phyloP scores from a whole-genome alignment of 2,888 invertebrate species.

The Ectropis crepuscularia region DNA sequence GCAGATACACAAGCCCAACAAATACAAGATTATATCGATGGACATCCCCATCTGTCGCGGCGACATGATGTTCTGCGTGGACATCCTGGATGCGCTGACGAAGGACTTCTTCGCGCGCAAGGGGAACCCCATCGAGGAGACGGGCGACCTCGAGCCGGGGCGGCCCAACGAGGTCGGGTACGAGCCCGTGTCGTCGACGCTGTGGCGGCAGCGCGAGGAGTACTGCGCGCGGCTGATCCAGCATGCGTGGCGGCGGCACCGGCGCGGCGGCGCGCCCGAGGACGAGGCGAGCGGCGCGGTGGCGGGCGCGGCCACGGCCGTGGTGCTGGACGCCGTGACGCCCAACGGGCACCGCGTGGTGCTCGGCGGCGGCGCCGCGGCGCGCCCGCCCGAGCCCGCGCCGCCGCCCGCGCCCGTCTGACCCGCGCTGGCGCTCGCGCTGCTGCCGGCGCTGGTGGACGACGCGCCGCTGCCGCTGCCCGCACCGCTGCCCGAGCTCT shows the following conservation, averaged over 20 bases:
- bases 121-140: conserved; percentile 97
- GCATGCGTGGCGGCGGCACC: conserved; percentile 96
- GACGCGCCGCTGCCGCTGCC: conserved; percentile 80
- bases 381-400: conserved; percentile 94
- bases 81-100: conserved; percentile 98
- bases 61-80: conserved; percentile 98
- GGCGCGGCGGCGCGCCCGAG: conserved; percentile 77
- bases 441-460: conserved; percentile 81
- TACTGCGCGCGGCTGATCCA: conserved; percentile 98
- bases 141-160: conserved; percentile 94
- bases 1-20: conserved; percentile 99
- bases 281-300: conserved; percentile 83
- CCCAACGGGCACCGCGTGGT: conserved; percentile 96
- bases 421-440: conserved; percentile 83
- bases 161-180: conserved; percentile 95
- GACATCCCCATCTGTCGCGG: conserved; percentile 99
- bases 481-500: conserved; percentile 81
- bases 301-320: conserved; percentile 93
- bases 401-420: conserved; percentile 89
- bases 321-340: conserved; percentile 92
- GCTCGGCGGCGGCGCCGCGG: conserved; percentile 94
- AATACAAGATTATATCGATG: conserved; percentile 99
- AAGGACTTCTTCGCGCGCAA: conserved; percentile 99
- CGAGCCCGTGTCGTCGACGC: conserved; percentile 96
- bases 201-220: conserved; percentile 98